Evolutionary conservation across 2,888 invertebrate genomes (phyloP).

Genomic region (Meteorus cinctellus): DNA sequence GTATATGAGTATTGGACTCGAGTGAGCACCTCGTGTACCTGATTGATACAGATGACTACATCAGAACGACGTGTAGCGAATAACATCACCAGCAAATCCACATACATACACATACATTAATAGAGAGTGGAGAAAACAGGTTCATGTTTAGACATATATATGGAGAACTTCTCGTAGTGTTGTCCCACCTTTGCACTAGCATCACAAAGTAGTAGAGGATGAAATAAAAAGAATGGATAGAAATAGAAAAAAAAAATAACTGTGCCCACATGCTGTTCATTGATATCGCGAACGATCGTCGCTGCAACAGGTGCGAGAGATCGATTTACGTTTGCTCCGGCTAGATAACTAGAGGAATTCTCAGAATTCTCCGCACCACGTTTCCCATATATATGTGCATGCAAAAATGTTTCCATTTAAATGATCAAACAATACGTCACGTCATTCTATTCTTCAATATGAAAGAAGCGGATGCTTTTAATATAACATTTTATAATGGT

Average conservation of each 20-base stretch:
- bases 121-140: slow-evolving; percentile 57
- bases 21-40: slow-evolving; percentile 45
- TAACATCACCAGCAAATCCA: slow-evolving; percentile 51
- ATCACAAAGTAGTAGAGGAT: neutral
- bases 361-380: slow-evolving; percentile 6
- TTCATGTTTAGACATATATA: slow-evolving; percentile 46
- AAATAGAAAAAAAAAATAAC: slow-evolving; percentile 21
- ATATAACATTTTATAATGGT: neutral
- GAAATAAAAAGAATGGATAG: neutral
- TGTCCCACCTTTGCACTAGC: slow-evolving; percentile 19
- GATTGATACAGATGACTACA: slow-evolving; percentile 68
- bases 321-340: slow-evolving; percentile 14
- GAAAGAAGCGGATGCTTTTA: neutral
- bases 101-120: neutral
- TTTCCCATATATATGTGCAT: neutral
- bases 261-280: slow-evolving; percentile 42
- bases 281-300: slow-evolving; percentile 52
- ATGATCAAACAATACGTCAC: neutral
- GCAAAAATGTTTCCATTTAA: neutral
- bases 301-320: slow-evolving; percentile 52
- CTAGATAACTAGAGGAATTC: slow-evolving; percentile 21
- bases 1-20: slow-evolving; percentile 39
- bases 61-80: slow-evolving; percentile 57
- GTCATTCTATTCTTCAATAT: neutral
- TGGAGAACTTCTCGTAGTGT: slow-evolving; percentile 7